Evolutionary conservation across 2,888 invertebrate genomes (phyloP).

Genomic region (Drosophila parthenogenetica): DNA sequence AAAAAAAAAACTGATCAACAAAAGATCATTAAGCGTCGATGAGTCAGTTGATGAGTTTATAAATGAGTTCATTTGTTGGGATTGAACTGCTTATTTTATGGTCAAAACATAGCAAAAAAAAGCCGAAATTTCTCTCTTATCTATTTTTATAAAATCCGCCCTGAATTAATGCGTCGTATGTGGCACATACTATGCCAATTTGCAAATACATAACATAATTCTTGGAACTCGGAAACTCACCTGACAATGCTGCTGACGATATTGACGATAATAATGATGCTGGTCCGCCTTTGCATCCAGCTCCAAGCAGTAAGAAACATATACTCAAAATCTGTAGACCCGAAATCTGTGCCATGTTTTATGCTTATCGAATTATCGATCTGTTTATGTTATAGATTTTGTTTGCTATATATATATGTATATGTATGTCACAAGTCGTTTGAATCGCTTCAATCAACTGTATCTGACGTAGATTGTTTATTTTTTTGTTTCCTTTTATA

Average conservation of each 20-base stretch:
- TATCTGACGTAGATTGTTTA: conserved; percentile 9
- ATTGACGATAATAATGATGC: neutral
- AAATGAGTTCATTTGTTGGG: conserved; percentile 59
- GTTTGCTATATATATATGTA: neutral
- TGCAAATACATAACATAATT: conserved; percentile 13
- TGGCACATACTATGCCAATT: conserved; percentile 24
- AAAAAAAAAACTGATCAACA: conserved; percentile 30
- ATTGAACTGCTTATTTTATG: conserved; percentile 26
- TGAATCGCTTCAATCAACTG: conserved; percentile 2
- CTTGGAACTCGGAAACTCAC: conserved; percentile 55
- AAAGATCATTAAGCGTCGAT: conserved; percentile 46
- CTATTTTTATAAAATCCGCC: conserved; percentile 30
- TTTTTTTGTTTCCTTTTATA: neutral
- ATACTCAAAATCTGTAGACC: conserved; percentile 15
- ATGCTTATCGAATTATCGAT: conserved; percentile 26
- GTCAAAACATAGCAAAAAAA: conserved; percentile 12
- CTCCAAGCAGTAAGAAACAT: neutral
- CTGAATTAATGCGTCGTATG: conserved; percentile 33
- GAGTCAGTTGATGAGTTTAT: conserved; percentile 57
- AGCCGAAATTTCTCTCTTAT: conserved; percentile 30
- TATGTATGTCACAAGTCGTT: conserved; percentile 12
- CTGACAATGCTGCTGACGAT: conserved; percentile 34
- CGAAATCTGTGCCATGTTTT: conserved; percentile 33
- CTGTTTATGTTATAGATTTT: neutral
- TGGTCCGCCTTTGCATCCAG: conserved; percentile 14